phyloP scores from a whole-genome alignment of 2,797 vertebrate species.

The Vultur gryphus region DNA sequence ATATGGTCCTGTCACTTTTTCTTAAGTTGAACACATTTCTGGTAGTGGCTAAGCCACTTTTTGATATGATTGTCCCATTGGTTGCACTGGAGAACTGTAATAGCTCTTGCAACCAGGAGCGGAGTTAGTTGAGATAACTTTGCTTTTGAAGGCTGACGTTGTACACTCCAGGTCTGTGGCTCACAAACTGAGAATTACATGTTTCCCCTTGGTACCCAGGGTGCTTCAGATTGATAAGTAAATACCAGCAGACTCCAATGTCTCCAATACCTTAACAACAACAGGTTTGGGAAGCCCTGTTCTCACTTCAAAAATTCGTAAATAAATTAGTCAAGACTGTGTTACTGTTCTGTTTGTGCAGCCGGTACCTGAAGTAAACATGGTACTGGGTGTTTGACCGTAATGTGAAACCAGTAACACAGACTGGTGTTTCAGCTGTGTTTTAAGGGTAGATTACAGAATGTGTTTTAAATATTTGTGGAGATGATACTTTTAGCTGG shows the following conservation, averaged over 20 bases:
- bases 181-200: fast-evolving
- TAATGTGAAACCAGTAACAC: not conserved
- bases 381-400: not conserved
- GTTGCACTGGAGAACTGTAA: not conserved
- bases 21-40: not conserved
- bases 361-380: not conserved
- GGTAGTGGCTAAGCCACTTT: not conserved
- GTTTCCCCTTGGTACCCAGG: not conserved
- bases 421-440: not conserved
- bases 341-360: not conserved
- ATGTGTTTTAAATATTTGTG: not conserved
- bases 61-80: not conserved
- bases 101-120: not conserved
- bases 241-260: not conserved
- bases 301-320: not conserved
- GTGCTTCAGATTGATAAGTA: not conserved
- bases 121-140: not conserved
- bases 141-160: not conserved
- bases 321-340: not conserved
- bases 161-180: fast-evolving
- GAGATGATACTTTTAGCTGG: not conserved
- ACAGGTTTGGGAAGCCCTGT: not conserved
- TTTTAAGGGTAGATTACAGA: not conserved
- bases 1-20: not conserved
- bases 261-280: too few relatives aligned